These are phyloP conservation scores for Hydrophis major DNA, from an alignment of 2,797 vertebrate genomes.

Conservation along the genomic window DNA sequence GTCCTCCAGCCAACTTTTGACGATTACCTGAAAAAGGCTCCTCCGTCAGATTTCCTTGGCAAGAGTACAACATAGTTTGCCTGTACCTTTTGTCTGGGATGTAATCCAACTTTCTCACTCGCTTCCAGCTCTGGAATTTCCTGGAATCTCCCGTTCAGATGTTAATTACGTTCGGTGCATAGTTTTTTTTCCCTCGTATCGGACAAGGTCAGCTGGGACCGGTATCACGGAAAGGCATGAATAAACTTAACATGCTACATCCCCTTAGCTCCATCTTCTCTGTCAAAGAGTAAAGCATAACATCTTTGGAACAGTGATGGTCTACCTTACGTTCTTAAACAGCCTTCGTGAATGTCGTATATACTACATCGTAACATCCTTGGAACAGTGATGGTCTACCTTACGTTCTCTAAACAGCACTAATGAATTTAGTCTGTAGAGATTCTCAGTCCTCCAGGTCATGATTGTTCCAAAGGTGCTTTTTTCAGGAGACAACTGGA, in stretches of 20 bases:
- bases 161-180: neutral
- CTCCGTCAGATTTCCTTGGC: neutral
- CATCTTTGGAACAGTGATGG: too few species aligned
- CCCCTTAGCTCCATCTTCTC: too few species aligned
- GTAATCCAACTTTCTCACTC: neutral
- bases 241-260: neutral
- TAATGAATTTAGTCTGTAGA: neutral
- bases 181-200: neutral
- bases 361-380: neutral
- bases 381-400: neutral
- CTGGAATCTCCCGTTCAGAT: neutral
- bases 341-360: neutral
- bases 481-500: too few species aligned
- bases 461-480: too few species aligned
- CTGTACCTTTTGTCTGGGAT: neutral
- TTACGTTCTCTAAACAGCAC: neutral
- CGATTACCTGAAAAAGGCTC: neutral
- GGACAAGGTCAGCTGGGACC: neutral
- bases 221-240: neutral
- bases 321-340: too few species aligned
- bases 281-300: too few species aligned
- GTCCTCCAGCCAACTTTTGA: neutral
- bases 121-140: neutral
- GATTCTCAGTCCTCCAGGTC: too few species aligned
- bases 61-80: neutral